phyloP scores from a whole-genome alignment of 1,140 invertebrate genomes.

The Heliconius congener region DNA sequence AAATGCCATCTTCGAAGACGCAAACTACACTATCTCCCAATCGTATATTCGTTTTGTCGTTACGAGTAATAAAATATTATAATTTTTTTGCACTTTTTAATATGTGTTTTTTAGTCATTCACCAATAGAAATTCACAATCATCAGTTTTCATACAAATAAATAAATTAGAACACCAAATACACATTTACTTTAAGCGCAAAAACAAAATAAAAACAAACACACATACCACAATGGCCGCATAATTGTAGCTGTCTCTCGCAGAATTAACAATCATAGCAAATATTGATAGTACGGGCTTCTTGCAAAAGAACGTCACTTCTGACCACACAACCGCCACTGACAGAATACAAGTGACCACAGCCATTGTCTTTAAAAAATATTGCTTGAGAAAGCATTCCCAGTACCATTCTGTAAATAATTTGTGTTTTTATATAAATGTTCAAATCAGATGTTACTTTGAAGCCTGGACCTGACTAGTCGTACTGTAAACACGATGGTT shows the following conservation, averaged over 20 bases:
- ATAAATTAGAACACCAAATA: too few species aligned
- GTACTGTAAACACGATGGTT: too few species aligned
- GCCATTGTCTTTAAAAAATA: constrained; percentile 89
- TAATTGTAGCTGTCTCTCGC: constrained; percentile 94
- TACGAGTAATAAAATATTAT: too few species aligned
- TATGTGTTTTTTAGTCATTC: too few species aligned
- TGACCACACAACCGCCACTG: constrained; percentile 97
- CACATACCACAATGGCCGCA: constrained; percentile 94
- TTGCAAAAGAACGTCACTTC: constrained; percentile 99
- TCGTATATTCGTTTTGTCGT: too few species aligned
- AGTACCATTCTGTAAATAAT: constrained; percentile 92
- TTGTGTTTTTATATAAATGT: background rate
- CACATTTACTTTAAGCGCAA: background rate
- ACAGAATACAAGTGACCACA: constrained; percentile 89
- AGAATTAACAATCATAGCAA: constrained; percentile 94
- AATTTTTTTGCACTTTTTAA: too few species aligned
- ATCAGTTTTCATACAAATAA: background rate
- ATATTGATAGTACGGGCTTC: constrained; percentile 94
- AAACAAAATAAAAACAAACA: background rate
- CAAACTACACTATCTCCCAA: too few species aligned
- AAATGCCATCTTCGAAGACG: too few species aligned
- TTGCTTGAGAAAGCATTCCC: constrained; percentile 91
- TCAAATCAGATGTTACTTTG: too few species aligned
- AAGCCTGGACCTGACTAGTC: too few species aligned
- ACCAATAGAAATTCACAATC: too few species aligned